Base-by-base conservation (phyloP, 2,113 vertebrate genomes). In the Anolis carolinensis region DNA sequence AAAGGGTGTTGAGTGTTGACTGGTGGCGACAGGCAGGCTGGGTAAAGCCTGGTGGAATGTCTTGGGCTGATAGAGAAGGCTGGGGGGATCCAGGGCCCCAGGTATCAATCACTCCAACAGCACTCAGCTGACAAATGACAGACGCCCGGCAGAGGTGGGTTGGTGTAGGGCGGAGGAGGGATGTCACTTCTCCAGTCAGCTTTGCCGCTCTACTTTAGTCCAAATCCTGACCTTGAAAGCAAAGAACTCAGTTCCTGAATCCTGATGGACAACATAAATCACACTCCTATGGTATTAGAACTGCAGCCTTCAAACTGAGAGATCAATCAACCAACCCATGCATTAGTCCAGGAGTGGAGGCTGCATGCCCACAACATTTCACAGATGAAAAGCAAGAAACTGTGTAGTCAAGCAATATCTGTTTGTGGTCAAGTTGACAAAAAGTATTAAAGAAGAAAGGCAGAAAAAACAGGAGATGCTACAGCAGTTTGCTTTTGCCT, bases 101-200 rank as follows among this genome's bases (percentile, higher is more conserved):
- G 91, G 90, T 88, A 97, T 96, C 94, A 95, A 96, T 97, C 97
- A 96, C 90, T 67, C 82, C 86, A 85, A 52, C 39, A 84, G 80
- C 86, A 83, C 85, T 34, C 44, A 83, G 84, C 87, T 95, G 96
- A 97, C 96, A 96, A 92, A 90, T 90, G 95, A 95, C 96, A 95
- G 96, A 92, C 96, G 94, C 92, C 90, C 30, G 32, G 39, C 52
- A 63, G 78, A 81, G 39, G n/a, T 34, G 36, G 63, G 63, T 6
- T 7, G 50, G 50, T 44, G 52, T 72, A 75, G 52, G 55, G 74
- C 79, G 80, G 36, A 34, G 44, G 62, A 52, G 75, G 75, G 78
- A 39, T 63, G 79, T 72, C 74, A 79, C 89, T 77, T 72, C 82
- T 73, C n/a, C 8, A 79, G 76, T 88, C 84, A 32, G 23, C 85